Conservation (phyloP, 1,140 invertebrate species). For the Pectinophora gossypiella region DNA sequence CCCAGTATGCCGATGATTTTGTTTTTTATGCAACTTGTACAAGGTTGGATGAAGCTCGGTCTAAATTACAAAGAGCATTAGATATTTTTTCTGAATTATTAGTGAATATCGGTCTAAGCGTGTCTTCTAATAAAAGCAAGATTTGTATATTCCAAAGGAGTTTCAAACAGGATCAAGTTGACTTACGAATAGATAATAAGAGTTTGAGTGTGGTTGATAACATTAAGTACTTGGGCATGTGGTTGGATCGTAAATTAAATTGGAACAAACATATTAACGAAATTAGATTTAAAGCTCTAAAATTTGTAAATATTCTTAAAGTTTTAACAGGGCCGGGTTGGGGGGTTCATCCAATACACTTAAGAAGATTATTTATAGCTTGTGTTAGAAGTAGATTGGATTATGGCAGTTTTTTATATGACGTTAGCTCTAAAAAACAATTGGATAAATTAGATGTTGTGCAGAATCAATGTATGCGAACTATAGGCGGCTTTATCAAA, state of each 20-base stretch:
- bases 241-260: background rate
- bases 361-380: background rate
- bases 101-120: background rate
- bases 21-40: background rate
- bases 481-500: background rate
- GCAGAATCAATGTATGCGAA: background rate
- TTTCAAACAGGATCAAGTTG: no score
- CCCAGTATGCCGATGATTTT: constrained; percentile 3
- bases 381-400: background rate
- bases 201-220: no score
- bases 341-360: background rate
- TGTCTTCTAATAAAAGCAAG: background rate
- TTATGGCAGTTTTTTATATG: background rate
- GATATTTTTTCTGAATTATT: background rate
- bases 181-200: no score
- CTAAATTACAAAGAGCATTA: background rate
- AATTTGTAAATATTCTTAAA: constrained; percentile 4
- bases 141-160: background rate
- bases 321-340: background rate
- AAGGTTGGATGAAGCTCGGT: background rate
- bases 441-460: no score
- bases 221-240: constrained; percentile 6
- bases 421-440: no score
- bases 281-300: background rate
- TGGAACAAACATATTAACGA: background rate